A percentile compares a stretch with the other conserved stretches of the same genome.
Evolutionary conservation across 2,113 vertebrate genomes (phyloP).

Genomic region (Cynocephalus volans): DNA sequence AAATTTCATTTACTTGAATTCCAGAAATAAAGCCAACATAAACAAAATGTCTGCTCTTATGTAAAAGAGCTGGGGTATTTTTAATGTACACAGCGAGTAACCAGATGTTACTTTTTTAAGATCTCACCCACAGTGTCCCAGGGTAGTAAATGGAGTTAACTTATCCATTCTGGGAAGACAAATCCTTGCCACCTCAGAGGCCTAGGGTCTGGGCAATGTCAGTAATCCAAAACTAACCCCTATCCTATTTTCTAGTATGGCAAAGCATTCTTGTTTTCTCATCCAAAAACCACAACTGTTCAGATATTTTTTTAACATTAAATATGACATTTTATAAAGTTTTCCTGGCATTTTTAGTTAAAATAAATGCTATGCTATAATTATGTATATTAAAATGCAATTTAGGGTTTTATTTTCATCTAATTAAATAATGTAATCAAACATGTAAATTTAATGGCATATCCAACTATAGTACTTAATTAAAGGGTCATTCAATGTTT

Average conservation of each 20-base stretch:
- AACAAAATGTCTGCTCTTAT: constrained; percentile 59
- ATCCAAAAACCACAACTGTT: constrained; percentile 70
- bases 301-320: constrained; percentile 71
- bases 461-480: constrained; percentile 62
- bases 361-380: constrained; percentile 82
- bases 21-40: constrained; percentile 74
- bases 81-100: neutral
- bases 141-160: neutral
- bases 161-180: constrained; percentile 15
- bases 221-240: neutral
- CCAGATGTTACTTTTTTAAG: neutral
- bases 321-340: constrained; percentile 83
- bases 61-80: constrained; percentile 48
- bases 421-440: constrained; percentile 84
- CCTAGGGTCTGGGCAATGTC: neutral
- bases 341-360: constrained; percentile 79
- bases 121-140: constrained; percentile 9
- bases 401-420: constrained; percentile 78
- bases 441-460: constrained; percentile 82
- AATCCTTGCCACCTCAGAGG: neutral
- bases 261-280: constrained; percentile 74
- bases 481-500: constrained; percentile 80
- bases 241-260: neutral
- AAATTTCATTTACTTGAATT: constrained; percentile 58
- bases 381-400: constrained; percentile 81